phyloP scores from a whole-genome alignment of 2,113 vertebrate genomes.

The Calcarius ornatus region DNA sequence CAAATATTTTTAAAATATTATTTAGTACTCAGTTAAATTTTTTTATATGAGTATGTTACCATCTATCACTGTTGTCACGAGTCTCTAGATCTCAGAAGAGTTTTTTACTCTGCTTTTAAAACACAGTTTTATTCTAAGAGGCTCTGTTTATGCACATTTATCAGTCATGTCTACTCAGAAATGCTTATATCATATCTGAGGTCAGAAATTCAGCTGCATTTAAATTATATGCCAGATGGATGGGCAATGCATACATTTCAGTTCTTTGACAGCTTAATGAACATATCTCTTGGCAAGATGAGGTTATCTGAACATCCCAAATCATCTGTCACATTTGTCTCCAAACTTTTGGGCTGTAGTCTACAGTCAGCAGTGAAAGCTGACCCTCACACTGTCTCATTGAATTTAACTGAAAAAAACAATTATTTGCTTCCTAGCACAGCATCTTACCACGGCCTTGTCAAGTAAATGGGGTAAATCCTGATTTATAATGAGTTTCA shows the following conservation, averaged over 20 bases:
- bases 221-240: slow-evolving; percentile 40
- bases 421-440: slow-evolving; percentile 4
- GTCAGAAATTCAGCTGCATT: slow-evolving; percentile 50
- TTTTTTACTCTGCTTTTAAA: neutral
- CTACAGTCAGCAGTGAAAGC: neutral
- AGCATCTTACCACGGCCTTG: neutral
- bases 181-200: slow-evolving; percentile 41
- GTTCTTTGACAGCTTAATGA: slow-evolving; percentile 57
- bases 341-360: slow-evolving; percentile 13
- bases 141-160: slow-evolving; percentile 41
- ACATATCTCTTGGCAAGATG: slow-evolving; percentile 17
- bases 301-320: slow-evolving; percentile 30
- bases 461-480: neutral
- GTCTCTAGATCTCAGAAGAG: neutral
- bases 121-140: slow-evolving; percentile 1
- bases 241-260: slow-evolving; percentile 32
- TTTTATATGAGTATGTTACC: neutral
- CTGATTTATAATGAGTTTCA: neutral
- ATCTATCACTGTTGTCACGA: neutral
- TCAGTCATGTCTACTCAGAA: slow-evolving; percentile 39
- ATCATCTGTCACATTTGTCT: slow-evolving; percentile 28
- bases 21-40: slow-evolving; percentile 15
- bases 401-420: neutral
- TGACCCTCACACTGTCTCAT: neutral
- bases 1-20: slow-evolving; percentile 45